Base-by-base conservation (phyloP, 2,797 vertebrate species). In the Choloepus didactylus region DNA sequence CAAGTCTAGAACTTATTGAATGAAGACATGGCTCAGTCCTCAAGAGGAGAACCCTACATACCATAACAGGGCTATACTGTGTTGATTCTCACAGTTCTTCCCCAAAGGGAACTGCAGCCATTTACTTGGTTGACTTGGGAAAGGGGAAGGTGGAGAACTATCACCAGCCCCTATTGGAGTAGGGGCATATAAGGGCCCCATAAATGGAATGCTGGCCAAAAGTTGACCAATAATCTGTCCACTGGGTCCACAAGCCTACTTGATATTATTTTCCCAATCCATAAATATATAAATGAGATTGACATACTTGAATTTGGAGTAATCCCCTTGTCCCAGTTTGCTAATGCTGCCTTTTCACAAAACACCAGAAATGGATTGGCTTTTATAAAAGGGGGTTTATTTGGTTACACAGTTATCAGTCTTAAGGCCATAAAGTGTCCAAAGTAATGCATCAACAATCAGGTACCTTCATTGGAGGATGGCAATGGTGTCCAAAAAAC, bases 161-260 rank as follows among this genome's bases (percentile, higher is more conserved):
- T 62, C 31, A 83, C 54, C 76, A 84, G 87, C 25, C 31, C 29
- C 11, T 83, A 9, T 35, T n/a, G 51, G 18, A 89, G 27, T 70
- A 23, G 21, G 25, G 29, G 18, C n/a, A 75, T 46, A 51, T 70
- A 41, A 56, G 3, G 54, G 35, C 11, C 51, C 44, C 56, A 2
- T 60, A 72, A 89, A 82, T 51, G 35, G 25, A 85, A 86, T 91
- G 14, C 23, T 86, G 67, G 54, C 5, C 54, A 85, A 91, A 77
- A 11, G 3, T 41, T 89, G 18, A 18, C 25, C 64, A 72, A 41
- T 19, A 11, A 51, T 56, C 44, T 41, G 3, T 85, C 21, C 49
- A 21, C 49, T 70, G 51, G 31, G 70, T 77, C 51, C 51, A 60
- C 31, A 79, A 49, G 4, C 11, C 19, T 9, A 38, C 23, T 18